phyloP scores from a whole-genome alignment of 2,113 vertebrate genomes.

The Pseudorasbora parva region DNA sequence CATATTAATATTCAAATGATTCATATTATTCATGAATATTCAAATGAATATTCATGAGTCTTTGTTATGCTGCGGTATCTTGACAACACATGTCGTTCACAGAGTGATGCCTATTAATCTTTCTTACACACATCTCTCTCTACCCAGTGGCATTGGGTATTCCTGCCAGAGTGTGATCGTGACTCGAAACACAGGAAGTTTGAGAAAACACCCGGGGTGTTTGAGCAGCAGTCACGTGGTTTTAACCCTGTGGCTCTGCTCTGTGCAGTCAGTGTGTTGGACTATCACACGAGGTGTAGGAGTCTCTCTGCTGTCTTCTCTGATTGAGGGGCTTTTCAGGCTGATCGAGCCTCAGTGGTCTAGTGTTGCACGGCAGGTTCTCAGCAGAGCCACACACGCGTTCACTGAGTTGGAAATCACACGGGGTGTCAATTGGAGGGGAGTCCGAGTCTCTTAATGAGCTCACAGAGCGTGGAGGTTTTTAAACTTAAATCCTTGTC shows the following conservation, averaged over 20 bases:
- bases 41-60: background rate
- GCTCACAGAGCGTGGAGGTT: constrained; percentile 54
- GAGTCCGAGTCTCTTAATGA: constrained; percentile 64
- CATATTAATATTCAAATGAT: background rate
- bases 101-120: background rate
- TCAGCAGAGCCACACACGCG: constrained; percentile 60
- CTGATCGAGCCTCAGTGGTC: constrained; percentile 60
- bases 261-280: constrained; percentile 19
- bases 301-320: constrained; percentile 57
- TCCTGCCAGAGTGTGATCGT: constrained; percentile 41
- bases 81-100: background rate
- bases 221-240: constrained; percentile 27
- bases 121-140: constrained; percentile 7
- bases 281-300: constrained; percentile 59
- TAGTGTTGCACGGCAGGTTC: constrained; percentile 61
- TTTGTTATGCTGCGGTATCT: background rate
- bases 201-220: background rate
- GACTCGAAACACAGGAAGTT: constrained; percentile 33
- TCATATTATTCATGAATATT: too few relatives aligned
- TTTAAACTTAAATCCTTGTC: constrained; percentile 56
- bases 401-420: constrained; percentile 66
- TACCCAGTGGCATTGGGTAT: constrained; percentile 44
- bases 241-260: constrained; percentile 20
- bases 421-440: constrained; percentile 67
- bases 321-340: constrained; percentile 60